Base-by-base conservation (phyloP, 2,797 vertebrate species). In the Dendrocincla tyrannina region DNA sequence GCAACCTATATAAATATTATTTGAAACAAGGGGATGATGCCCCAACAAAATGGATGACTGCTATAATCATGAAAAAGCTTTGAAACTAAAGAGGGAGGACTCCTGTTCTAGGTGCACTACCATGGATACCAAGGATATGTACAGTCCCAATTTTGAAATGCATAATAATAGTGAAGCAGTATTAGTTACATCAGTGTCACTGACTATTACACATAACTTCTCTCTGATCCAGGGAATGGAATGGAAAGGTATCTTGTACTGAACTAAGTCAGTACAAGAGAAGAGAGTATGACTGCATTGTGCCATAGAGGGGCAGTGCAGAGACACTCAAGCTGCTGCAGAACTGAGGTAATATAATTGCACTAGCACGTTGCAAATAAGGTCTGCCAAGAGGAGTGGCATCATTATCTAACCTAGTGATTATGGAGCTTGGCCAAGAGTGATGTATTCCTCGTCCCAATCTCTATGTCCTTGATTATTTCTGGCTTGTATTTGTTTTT, bases 351-450 rank as follows among this genome's bases (percentile, higher is more conserved):
- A 46, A 75, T 73, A 30, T 4, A 44, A 56, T 59, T 66, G 32
- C 52, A 73, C 69, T 37, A 93, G 77, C 63, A 67, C 0, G 0
- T 52, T 66, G 77, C 35, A 84, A 19, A 82, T 69, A 30, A 91
- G 39, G 63, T 91, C 83, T 95, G 91, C 88, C 91, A 96, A 89
- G 90, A 76, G 70, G 20, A 76, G 55, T 91, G 92, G 83, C 86
- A 89, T 88, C 50, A 28, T 67, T 93, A 69, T 56, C 80, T 84
- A 89, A 82, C 44, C 63, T 79, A 63, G 77, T 82, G 94, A 90
- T 91, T 91, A 63, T 70, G 77, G 80, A 95, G 9, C 41, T 79
- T 79, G 77, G 58, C 90, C 93, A 95, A 82, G 32, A 88, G 47
- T 50, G 60, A 81, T 84, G 83, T 81, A 72, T 90, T 93, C 76